A percentile compares a stretch with the other conserved stretches of the same genome.
Evolutionary conservation across 1,140 invertebrate species (phyloP).

Genomic region (Rhyacophila brunnea): DNA sequence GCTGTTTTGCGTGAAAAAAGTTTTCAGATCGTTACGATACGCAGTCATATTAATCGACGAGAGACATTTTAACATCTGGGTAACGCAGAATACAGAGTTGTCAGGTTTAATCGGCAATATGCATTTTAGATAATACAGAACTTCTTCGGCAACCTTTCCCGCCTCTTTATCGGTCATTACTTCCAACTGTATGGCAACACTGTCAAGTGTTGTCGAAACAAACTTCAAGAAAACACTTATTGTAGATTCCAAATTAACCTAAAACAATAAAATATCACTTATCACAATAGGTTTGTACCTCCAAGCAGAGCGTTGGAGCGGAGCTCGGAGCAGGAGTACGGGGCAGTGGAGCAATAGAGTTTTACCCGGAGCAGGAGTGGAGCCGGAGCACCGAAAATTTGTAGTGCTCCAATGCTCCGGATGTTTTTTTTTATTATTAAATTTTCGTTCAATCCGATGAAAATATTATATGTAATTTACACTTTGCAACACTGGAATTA

Average conservation of each 20-base stretch:
- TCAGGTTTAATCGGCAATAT: conserved; percentile 71
- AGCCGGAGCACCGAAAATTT: no score
- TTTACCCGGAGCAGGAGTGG: no score
- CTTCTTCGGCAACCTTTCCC: conserved; percentile 75
- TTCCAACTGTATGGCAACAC: conserved; percentile 75
- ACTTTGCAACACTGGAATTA: no score
- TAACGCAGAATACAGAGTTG: conserved; percentile 72
- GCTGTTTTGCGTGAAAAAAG: conserved; percentile 15
- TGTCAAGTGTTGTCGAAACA: conserved; percentile 63
- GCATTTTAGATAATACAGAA: conserved; percentile 72
- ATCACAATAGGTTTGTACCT: no score
- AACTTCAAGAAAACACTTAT: conserved; percentile 72
- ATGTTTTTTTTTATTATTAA: no score
- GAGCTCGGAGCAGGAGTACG: no score
- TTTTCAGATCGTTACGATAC: conserved; percentile 58
- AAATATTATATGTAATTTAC: no score
- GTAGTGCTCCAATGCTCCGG: no score
- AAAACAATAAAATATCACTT: conserved; percentile 35
- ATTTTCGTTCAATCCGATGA: no score
- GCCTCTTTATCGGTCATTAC: conserved; percentile 71
- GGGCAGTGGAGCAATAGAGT: no score
- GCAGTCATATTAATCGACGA: conserved; percentile 77
- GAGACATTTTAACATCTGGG: conserved; percentile 79
- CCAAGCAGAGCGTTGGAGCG: no score
- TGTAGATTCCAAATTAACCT: conserved; percentile 71